These are phyloP conservation scores for Thunnus albacares DNA, from an alignment of 2,797 vertebrate genomes.

Conservation along the genomic window DNA sequence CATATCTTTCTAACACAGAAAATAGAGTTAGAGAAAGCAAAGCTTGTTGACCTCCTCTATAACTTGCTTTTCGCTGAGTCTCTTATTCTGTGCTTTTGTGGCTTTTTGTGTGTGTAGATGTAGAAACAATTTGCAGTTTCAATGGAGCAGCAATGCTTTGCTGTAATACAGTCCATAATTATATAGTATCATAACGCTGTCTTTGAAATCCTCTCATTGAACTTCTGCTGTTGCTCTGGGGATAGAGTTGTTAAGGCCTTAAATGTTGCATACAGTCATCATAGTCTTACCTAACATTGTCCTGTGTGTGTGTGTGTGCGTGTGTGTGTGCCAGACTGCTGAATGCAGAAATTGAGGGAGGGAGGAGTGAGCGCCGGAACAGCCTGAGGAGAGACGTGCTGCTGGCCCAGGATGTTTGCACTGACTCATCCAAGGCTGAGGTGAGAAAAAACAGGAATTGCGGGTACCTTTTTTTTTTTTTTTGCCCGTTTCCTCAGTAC, in stretches of 20 bases:
- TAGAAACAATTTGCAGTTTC: conserved; percentile 30
- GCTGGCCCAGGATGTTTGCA: conserved; percentile 55
- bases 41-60: conserved; percentile 34
- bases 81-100: conserved; percentile 4
- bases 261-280: conserved; percentile 15
- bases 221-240: conserved; percentile 1
- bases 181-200: not conserved
- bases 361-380: conserved; percentile 72
- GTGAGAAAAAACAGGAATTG: conserved; percentile 66
- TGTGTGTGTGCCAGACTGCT: conserved; percentile 68
- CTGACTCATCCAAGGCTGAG: conserved; percentile 74
- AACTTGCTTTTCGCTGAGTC: conserved; percentile 35
- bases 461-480: not conserved
- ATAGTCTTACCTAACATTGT: conserved; percentile 33
- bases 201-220: conserved; percentile 37
- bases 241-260: not conserved
- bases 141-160: conserved; percentile 26
- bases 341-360: conserved; percentile 68
- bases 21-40: not conserved
- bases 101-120: not conserved
- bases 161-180: conserved; percentile 14
- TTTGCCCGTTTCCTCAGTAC: not conserved
- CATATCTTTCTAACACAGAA: conserved; percentile 27
- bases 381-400: conserved; percentile 77
- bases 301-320: conserved; percentile 27